phyloP scores from a whole-genome alignment of 2,888 invertebrate genomes.

The Adelognathus sp. region DNA sequence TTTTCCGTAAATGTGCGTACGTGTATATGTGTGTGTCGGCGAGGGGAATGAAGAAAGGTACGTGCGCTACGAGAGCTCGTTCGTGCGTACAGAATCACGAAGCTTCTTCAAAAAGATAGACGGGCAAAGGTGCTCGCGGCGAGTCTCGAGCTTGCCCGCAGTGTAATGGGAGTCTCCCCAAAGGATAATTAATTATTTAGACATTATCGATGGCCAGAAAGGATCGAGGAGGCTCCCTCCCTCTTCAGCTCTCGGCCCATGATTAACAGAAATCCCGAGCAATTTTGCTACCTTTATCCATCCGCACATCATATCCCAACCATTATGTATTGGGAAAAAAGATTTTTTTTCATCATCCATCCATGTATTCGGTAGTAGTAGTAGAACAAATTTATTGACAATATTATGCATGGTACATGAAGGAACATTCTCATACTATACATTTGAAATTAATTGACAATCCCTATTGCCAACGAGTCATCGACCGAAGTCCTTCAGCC shows the following conservation, averaged over 20 bases:
- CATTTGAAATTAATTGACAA: too few species aligned
- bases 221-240: slow-evolving; percentile 30
- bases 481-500: too few species aligned
- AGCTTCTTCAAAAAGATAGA: slow-evolving; percentile 19
- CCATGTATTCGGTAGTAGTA: too few species aligned
- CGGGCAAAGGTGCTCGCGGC: background rate
- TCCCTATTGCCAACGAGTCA: too few species aligned
- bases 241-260: too few species aligned
- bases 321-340: too few species aligned
- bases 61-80: slow-evolving; percentile 19
- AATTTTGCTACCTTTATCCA: slow-evolving; percentile 51
- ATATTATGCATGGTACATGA: too few species aligned
- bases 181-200: slow-evolving; percentile 70
- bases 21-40: background rate
- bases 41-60: background rate
- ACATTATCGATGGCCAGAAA: slow-evolving; percentile 64
- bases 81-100: slow-evolving; percentile 30
- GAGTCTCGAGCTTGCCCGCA: slow-evolving; percentile 29
- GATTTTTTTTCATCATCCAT: too few species aligned
- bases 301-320: too few species aligned
- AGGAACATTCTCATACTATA: too few species aligned
- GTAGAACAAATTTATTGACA: too few species aligned
- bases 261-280: slow-evolving; percentile 26
- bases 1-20: slow-evolving; percentile 8
- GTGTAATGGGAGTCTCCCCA: slow-evolving; percentile 30